phyloP scores from a whole-genome alignment of 2,113 vertebrate genomes.

The Trematomus loennbergii region DNA sequence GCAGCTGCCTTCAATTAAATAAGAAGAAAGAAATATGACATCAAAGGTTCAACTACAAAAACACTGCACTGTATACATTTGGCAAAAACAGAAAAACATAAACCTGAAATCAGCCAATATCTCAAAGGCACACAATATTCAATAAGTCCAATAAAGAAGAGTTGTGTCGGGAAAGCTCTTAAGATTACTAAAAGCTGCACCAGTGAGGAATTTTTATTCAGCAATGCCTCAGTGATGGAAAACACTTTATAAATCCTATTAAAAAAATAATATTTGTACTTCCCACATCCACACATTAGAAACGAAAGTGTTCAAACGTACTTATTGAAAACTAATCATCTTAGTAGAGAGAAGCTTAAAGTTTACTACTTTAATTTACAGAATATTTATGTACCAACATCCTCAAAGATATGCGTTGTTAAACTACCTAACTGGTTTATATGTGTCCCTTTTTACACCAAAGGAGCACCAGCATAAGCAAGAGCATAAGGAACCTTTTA shows the following conservation, averaged over 20 bases:
- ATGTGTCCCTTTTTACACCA: too few species aligned
- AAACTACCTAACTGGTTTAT: too few species aligned
- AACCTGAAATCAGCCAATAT: not conserved
- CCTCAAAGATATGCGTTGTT: too few species aligned
- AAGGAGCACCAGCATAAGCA: too few species aligned
- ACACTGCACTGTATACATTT: not conserved
- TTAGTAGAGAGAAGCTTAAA: not conserved
- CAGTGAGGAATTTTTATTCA: not conserved
- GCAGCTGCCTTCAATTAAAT: constrained; percentile 33
- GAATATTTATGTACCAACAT: too few species aligned
- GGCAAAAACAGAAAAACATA: not conserved
- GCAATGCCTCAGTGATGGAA: not conserved
- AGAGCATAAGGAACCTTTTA: too few species aligned
- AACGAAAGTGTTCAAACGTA: not conserved
- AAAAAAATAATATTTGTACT: too few species aligned
- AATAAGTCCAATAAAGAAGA: not conserved
- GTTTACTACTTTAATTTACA: not conserved
- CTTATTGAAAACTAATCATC: not conserved
- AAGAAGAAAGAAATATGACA: not conserved
- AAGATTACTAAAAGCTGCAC: not conserved
- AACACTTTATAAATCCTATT: not conserved
- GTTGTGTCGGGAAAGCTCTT: not conserved
- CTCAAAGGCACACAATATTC: not conserved
- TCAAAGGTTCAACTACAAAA: not conserved
- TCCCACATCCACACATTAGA: not conserved